Base-by-base conservation (phyloP, 2,888 invertebrate species). In the Caenorhabditis plicata region DNA sequence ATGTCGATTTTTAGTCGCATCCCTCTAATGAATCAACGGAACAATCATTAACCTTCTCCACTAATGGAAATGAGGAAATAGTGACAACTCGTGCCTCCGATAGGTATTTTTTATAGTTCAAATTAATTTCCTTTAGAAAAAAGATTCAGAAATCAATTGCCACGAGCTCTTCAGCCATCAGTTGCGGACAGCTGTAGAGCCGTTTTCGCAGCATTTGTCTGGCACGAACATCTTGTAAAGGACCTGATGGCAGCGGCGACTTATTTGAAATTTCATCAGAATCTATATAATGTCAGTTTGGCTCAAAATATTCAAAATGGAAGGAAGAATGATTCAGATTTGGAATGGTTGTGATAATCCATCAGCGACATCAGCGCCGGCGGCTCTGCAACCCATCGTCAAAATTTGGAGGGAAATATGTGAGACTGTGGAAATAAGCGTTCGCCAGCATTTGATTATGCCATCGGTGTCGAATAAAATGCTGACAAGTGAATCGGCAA, bases 161-260 rank as follows among this genome's bases (percentile, higher is more conserved):
- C 55, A 15, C 51, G 52, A 20, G 73, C 75, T 0, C 52, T 78
- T 5, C 57, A 71, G 23, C 77, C 78, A 22, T 62, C 64, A 4
- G 66, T 74, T 1, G 63, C 75, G 15, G 78, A 78, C 31, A 73
- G 74, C 35, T 68, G 64, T 25, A 57, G 96, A n/a, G 90, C 93
- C 0, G 90, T 93, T 4, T 96, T 96, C 82, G 94, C 95, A 0
- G 92, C 95, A 0, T 88, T 95, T 74, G 84, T 96, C 1, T 96
- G 95, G 94, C 95, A 96, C 81, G 94, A 95, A 84, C 91, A 93
- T 13, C 88, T 95, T 40, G 93, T 95, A 0, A 93, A 94, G 81
- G 95, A 96, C 82, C 93, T 95, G 5, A 95, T 96, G 88, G 93
- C 95, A 0, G 94, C 93, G 81, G 92, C 95, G 0, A 91, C 94